Evolutionary conservation across 2,113 vertebrate genomes (phyloP).

Genomic region (Dicaeum eximium): DNA sequence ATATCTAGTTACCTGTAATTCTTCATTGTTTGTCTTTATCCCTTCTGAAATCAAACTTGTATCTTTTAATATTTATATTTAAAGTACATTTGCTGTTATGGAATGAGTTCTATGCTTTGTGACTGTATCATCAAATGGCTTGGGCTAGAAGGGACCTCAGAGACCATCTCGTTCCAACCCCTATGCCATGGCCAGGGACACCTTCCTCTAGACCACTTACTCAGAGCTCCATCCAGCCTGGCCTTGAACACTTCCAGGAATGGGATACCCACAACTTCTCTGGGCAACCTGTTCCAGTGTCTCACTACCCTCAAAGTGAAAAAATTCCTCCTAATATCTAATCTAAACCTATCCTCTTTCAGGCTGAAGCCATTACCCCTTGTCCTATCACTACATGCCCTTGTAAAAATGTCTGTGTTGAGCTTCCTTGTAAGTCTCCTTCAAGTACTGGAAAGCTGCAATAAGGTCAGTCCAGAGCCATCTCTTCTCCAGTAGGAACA

Average conservation of each 20-base stretch:
- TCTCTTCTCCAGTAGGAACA: not conserved
- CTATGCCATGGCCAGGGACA: no score
- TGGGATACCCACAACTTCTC: not conserved
- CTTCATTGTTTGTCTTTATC: not conserved
- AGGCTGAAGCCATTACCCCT: not conserved
- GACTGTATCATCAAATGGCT: not conserved
- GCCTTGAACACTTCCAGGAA: not conserved
- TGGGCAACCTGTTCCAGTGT: no score
- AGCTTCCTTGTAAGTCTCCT: not conserved
- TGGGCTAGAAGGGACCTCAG: not conserved
- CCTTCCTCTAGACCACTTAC: not conserved
- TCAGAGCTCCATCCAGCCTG: not conserved
- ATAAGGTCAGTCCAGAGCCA: not conserved
- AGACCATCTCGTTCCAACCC: accelerated
- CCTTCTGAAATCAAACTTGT: not conserved
- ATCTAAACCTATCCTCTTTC: not conserved
- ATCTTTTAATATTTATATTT: not conserved
- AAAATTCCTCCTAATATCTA: not conserved
- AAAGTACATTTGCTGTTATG: not conserved
- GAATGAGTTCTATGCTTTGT: not conserved
- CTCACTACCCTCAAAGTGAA: not conserved
- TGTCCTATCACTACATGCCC: not conserved
- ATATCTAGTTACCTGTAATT: not conserved
- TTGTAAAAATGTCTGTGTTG: not conserved
- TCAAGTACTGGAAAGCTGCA: not conserved